phyloP scores from a whole-genome alignment of 2,888 invertebrate species.

The Phengaris alcon region DNA sequence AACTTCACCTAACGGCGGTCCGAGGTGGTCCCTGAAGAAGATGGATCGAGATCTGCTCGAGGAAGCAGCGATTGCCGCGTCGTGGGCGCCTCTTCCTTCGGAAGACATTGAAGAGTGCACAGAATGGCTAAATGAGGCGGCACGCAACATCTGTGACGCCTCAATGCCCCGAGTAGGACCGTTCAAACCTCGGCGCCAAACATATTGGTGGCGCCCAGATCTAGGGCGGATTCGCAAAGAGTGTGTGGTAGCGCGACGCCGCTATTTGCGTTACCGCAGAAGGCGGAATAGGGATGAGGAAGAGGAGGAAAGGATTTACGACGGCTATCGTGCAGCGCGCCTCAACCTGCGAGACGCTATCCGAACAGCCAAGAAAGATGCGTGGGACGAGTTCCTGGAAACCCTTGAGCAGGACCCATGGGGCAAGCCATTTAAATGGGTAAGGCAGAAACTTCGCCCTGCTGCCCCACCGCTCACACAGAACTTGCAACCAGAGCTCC shows the following conservation, averaged over 20 bases:
- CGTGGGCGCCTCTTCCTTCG: not conserved
- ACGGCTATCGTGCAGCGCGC: not conserved
- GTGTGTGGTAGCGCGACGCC: too few relatives aligned
- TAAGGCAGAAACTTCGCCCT: too few relatives aligned
- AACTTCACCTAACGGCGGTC: not conserved
- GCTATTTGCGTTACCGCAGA: not conserved
- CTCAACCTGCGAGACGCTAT: not conserved
- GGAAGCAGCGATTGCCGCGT: not conserved
- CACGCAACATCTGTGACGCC: not conserved
- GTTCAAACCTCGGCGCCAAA: too few relatives aligned
- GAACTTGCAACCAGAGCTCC: too few relatives aligned
- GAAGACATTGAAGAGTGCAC: not conserved
- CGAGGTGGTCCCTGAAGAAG: not conserved
- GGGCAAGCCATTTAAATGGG: too few relatives aligned
- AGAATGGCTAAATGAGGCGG: too few relatives aligned
- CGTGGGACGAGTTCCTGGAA: not conserved
- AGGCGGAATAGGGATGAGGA: too few relatives aligned
- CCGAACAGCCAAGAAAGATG: too few relatives aligned
- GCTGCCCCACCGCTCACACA: too few relatives aligned
- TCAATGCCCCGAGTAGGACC: too few relatives aligned
- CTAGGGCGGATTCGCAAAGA: accelerated
- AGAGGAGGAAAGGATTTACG: not conserved
- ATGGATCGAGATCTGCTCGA: not conserved
- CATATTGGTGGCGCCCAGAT: too few relatives aligned
- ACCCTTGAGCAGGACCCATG: slow-evolving; percentile 1